Percentiles rank a stretch among this genome's conserved stretches.
These are phyloP conservation scores for Zygothrica quintamaculata DNA, from an alignment of 2,888 invertebrate species.

Conservation along the genomic window DNA sequence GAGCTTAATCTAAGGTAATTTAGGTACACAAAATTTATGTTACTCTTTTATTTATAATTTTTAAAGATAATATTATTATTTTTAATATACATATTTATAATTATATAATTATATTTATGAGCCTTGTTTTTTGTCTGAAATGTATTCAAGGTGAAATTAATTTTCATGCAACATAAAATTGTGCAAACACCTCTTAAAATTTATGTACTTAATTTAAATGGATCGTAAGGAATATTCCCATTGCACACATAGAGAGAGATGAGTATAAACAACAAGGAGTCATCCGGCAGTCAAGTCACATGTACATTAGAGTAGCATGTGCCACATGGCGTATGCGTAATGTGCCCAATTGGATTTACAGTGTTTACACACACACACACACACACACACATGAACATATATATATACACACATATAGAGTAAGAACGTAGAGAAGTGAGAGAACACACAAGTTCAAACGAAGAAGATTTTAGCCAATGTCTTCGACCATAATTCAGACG, in stretches of 20 bases:
- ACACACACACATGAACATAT: conserved; percentile 16
- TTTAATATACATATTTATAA: too few relatives aligned
- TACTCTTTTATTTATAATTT: too few relatives aligned
- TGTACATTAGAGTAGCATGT: conserved; percentile 27
- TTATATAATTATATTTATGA: too few relatives aligned
- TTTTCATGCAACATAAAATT: background rate
- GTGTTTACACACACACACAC: conserved; percentile 19
- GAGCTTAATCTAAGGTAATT: too few relatives aligned
- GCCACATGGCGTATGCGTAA: conserved; percentile 73
- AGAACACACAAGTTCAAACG: conserved; percentile 33
- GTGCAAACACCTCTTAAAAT: conserved; percentile 2
- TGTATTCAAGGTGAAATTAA: background rate
- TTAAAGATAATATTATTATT: too few relatives aligned
- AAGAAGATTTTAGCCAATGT: conserved; percentile 59
- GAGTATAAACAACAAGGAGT: conserved; percentile 26
- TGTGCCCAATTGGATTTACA: conserved; percentile 53
- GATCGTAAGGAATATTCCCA: conserved; percentile 24
- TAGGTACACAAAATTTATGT: too few relatives aligned
- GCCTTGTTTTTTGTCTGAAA: too few relatives aligned
- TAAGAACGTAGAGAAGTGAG: conserved; percentile 16
- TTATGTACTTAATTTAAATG: conserved; percentile 3
- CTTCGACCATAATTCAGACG: conserved; percentile 61
- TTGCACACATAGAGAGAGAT: conserved; percentile 8
- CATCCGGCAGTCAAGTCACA: conserved; percentile 36
- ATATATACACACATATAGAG: conserved; percentile 14